Evolutionary conservation across 2,797 vertebrate genomes (phyloP).

Genomic region (Crenichthys baileyi): DNA sequence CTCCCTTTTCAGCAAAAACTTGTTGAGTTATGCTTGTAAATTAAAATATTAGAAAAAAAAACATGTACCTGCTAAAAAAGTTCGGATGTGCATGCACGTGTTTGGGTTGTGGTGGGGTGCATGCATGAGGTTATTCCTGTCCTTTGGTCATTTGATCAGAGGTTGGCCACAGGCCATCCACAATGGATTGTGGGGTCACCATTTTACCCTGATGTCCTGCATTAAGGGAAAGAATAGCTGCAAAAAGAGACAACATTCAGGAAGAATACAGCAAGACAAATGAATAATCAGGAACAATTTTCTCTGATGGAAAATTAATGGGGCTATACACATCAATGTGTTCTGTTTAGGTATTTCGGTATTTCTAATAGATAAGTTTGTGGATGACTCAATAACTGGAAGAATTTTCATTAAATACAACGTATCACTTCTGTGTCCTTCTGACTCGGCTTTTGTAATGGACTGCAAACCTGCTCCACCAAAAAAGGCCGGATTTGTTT

Average conservation of each 20-base stretch:
- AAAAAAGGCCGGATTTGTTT: not conserved
- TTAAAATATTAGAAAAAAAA: not conserved
- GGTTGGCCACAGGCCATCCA: conserved; percentile 58
- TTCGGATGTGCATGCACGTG: not conserved
- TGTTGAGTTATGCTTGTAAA: not conserved
- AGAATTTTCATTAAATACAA: not conserved
- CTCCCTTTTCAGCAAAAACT: conserved; percentile 20
- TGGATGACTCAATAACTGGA: not conserved
- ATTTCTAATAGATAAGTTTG: conserved; percentile 19
- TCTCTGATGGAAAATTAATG: not conserved
- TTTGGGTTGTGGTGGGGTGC: not conserved
- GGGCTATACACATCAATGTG: not conserved
- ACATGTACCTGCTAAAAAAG: not conserved
- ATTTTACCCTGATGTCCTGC: conserved; percentile 14
- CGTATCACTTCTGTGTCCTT: not conserved
- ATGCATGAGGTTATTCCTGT: conserved; percentile 65
- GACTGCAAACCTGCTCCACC: not conserved
- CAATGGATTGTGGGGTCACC: conserved; percentile 13
- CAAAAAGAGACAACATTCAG: not conserved
- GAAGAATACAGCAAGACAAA: not conserved
- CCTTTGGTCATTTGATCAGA: conserved; percentile 54
- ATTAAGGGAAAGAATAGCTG: not conserved
- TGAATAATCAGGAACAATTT: not conserved
- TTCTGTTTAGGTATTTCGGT: not conserved
- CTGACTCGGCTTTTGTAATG: not conserved